phyloP scores from a whole-genome alignment of 2,113 vertebrate species.

The Verasper variegatus region DNA sequence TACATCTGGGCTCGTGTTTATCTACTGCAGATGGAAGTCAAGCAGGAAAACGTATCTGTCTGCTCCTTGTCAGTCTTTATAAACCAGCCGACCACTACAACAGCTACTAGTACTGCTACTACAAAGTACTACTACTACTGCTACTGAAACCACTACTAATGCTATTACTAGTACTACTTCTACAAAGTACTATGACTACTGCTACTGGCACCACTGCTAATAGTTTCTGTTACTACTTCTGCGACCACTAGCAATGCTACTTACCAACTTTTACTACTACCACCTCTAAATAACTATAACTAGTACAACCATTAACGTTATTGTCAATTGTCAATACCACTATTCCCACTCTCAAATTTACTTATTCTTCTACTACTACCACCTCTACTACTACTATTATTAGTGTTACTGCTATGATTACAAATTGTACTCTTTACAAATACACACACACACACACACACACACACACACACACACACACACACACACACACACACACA shows the following conservation, averaged over 20 bases:
- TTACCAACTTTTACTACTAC: neutral
- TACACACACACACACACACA: conserved; percentile 9
- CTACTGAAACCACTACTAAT: too few species aligned
- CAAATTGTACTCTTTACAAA: neutral
- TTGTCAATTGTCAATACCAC: neutral
- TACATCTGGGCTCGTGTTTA: conserved; percentile 50
- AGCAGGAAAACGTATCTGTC: neutral
- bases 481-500: conserved; percentile 7
- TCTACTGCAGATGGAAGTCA: conserved; percentile 16
- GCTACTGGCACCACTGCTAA: too few species aligned
- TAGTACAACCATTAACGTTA: neutral
- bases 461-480: conserved; percentile 20
- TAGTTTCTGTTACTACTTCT: neutral
- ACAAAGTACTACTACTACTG: neutral
- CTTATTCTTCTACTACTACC: too few species aligned
- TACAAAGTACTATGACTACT: too few species aligned
- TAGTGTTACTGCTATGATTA: neutral
- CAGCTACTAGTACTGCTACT: conserved; percentile 5
- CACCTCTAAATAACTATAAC: neutral
- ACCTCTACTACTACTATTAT: neutral
- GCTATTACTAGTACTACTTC: too few species aligned
- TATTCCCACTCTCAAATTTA: neutral
- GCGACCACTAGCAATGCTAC: neutral
- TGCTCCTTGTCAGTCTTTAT: neutral
- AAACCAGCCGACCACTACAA: conserved; percentile 12